Evolutionary conservation across 2,888 invertebrate genomes (phyloP), one percentile per base, ranked within the genome.

Genomic region (Protonemura montana): DNA sequence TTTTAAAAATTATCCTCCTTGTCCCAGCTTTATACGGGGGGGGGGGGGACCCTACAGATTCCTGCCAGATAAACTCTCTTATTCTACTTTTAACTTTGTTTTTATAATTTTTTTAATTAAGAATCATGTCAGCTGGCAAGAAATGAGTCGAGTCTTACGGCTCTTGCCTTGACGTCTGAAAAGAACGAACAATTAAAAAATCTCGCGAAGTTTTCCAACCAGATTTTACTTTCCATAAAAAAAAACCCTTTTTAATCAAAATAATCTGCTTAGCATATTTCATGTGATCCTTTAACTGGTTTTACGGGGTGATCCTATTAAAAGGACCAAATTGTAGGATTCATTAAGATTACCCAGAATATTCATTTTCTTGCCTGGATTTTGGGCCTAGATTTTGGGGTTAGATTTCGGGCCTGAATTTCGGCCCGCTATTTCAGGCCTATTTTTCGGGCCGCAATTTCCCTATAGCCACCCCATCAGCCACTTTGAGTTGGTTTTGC

Each of bases 51-150:
- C 13, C 41, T 41, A 41, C 41, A 13, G 13, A 59, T 59, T 59
- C 59, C 59, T 59, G 59, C 59, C 59, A 59, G 59, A 59, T 59
- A 59, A 59, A 59, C 59, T 59, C 59, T 59, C 59, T 59, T 59
- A 59, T 59, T 59, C 59, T 21, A 59, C 59, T 59, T 59, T 59
- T 59, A 59, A 59, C 16, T 59, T 59, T 59, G 59, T 59, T 59
- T 59, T 59, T 59, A 59, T 59, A 59, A 59, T 21, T 59, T 59
- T 59, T 59, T 59, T 59, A 59, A 59, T 59, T 59, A 59, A 59
- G 59, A 59, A 59, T 13, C 59, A 59, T 59, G 59, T 59, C 59
- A 59, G 59, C 59, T 59, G 59, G 59, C 59, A 59, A 59, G 59
- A 59, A 59, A 59, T 21, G 59, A 59, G 59, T 59, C 3, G 59